phyloP scores from a whole-genome alignment of 2,888 invertebrate species.

The Aelia acuminata region DNA sequence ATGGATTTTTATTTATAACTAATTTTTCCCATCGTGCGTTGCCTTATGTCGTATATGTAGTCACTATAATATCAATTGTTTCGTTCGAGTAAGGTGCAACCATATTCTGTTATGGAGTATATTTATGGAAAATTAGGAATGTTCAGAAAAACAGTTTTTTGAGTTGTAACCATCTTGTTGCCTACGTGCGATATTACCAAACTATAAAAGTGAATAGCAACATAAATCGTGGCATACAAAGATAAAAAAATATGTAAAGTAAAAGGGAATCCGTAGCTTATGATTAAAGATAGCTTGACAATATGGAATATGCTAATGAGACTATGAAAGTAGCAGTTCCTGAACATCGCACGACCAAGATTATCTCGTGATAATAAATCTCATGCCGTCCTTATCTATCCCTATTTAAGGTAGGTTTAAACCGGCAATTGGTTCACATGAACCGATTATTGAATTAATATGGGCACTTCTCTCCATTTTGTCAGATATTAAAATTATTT shows the following conservation, averaged over 20 bases:
- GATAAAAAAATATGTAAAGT: neutral
- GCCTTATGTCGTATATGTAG: too few relatives aligned
- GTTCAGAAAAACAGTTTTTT: too few relatives aligned
- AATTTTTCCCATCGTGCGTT: too few relatives aligned
- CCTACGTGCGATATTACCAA: too few relatives aligned
- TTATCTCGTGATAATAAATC: conserved; percentile 17
- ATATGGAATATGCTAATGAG: conserved; percentile 49
- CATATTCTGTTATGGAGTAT: too few relatives aligned
- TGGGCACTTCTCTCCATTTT: too few relatives aligned
- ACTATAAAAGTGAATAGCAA: neutral
- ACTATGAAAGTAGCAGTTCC: neutral
- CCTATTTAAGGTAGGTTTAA: neutral
- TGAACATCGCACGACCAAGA: conserved; percentile 32
- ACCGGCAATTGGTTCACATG: neutral
- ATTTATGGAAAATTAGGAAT: too few relatives aligned
- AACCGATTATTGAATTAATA: neutral
- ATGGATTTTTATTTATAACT: too few relatives aligned
- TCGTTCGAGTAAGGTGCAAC: too few relatives aligned
- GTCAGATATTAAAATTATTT: too few relatives aligned
- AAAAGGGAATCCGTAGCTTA: neutral
- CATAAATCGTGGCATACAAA: neutral
- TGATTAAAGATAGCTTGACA: conserved; percentile 4
- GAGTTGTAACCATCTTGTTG: too few relatives aligned
- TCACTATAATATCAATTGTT: too few relatives aligned
- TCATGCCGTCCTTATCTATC: neutral